A percentile compares a stretch with the other conserved stretches of the same genome.
Conservation (phyloP, 2,113 vertebrate species). For the Ammospiza nelsoni region DNA sequence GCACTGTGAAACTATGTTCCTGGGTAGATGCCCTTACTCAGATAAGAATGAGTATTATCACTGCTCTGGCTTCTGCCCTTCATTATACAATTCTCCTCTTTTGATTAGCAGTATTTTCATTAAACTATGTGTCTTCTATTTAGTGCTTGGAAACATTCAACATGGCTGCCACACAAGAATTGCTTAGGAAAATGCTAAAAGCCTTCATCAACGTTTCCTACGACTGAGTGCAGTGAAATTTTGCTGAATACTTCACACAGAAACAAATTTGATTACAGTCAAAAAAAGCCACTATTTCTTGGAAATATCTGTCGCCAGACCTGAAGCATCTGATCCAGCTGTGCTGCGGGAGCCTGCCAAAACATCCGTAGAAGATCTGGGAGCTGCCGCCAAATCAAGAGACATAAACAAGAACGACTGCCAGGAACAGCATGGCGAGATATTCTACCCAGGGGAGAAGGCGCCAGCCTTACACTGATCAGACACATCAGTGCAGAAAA, state of each 20-base stretch:
- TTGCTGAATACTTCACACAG: not conserved
- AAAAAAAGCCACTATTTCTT: conserved; percentile 51
- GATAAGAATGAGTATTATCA: not conserved
- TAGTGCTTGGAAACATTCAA: not conserved
- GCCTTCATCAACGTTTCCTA: not conserved
- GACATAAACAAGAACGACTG: conserved; percentile 65
- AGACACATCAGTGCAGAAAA: conserved; percentile 47
- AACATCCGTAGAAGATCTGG: conserved; percentile 52
- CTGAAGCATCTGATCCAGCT: conserved; percentile 71
- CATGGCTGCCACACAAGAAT: not conserved
- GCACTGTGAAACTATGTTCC: not conserved
- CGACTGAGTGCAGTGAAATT: not conserved
- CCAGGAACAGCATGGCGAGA: conserved; percentile 61
- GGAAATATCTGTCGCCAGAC: conserved; percentile 59
- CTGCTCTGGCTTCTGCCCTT: not conserved
- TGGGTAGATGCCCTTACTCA: not conserved
- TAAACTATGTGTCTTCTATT: not conserved
- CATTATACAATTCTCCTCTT: not conserved
- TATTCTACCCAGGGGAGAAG: conserved; percentile 43
- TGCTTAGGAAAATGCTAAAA: not conserved
- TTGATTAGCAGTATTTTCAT: not conserved
- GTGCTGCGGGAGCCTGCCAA: conserved; percentile 56
- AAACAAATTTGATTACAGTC: conserved; percentile 12
- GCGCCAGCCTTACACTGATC: conserved; percentile 31
- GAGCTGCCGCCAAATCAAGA: conserved; percentile 55